Base-by-base conservation (phyloP, 2,113 vertebrate species). In the Brachyistius frenatus region DNA sequence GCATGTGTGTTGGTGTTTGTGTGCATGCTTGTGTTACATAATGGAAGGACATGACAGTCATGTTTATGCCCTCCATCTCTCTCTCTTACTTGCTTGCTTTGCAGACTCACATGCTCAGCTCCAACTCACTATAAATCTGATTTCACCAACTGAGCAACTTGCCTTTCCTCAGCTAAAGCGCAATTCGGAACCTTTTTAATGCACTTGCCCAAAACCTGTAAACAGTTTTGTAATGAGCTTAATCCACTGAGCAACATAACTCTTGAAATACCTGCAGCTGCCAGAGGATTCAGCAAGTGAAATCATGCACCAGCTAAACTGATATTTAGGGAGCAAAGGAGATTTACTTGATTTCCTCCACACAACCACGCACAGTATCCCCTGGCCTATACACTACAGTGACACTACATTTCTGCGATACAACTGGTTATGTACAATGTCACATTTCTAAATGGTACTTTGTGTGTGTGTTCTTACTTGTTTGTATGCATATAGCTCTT, bases 401-500 rank as follows among this genome's bases (percentile, higher is more conserved):
- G 14, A 54, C 14, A 55, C 15, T 49, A 35, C 1, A 39, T 41
- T 55, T 68, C 5, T 65, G 44, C 44, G 1, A 3, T 14, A 62
- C 7, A 60, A 7, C 35, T 61, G 7, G n/a, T 36, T 3, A 2
- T 41, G 36, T n/a, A 10, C 30, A 3, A 73, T 73, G 16, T 61
- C 2, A 6, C 7, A 44, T 72, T 4, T 72, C 30, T 53, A 14
- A 46, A 46, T 7, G 62, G 14, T 3, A 35, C 33, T 55, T 23
- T 39, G 64, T 55, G 33, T 35, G 36, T 52, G 56, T 31, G 60
- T 55, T 37, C 91, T 93, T 87, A 99, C 98, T 96, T 99, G 98
- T 93, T 99, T 99, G 94, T 99, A 99, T 80, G 98, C 98, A 83
- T 99, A 99, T 74, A 99, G 95, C 89, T 99, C 98, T 94, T 99